Evolutionary conservation across 2,113 vertebrate species (phyloP).

Genomic region (pig (Sus scrofa)): T2T-Sscrofa CM000814.6:131931001-131931500

Average conservation of each 20-base stretch:
- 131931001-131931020: not conserved
- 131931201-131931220: not conserved
- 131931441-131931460: not conserved
- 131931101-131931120: not conserved
- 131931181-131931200: not conserved
- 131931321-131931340: not conserved
- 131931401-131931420: not conserved
- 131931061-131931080: not conserved
- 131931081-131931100: not conserved
- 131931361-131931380: not conserved
- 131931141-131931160: not conserved
- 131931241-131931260: not conserved
- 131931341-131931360: not conserved
- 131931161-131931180: not conserved
- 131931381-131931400: not conserved
- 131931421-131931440: not conserved
- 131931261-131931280: too few species aligned
- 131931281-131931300: not conserved
- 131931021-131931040: not conserved
- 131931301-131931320: not conserved
- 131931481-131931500: not conserved
- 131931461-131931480: not conserved
- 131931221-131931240: not conserved
- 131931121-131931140: not conserved
- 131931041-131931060: not conserved